phyloP scores from a whole-genome alignment of 2,888 invertebrate species.

The Sphecodes monilicornis region DNA sequence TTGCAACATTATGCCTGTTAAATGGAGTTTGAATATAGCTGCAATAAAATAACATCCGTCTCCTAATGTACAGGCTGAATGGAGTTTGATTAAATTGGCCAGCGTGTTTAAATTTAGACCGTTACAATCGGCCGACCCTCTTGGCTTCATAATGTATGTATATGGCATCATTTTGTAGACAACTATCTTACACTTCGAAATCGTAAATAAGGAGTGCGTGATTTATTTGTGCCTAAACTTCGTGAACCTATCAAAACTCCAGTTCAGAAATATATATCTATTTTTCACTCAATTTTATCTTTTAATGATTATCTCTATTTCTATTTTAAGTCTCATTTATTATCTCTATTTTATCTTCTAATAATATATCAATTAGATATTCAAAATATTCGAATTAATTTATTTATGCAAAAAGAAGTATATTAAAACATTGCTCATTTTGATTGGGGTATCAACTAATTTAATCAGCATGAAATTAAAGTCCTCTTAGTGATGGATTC shows the following conservation, averaged over 20 bases:
- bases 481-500: not conserved
- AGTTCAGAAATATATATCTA: not conserved
- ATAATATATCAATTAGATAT: not conserved
- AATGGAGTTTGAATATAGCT: conserved; percentile 51
- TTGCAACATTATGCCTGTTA: conserved; percentile 23
- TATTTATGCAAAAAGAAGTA: not conserved
- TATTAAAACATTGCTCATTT: not conserved
- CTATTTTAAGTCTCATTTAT: not conserved
- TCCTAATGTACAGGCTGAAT: conserved; percentile 69
- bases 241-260: not conserved
- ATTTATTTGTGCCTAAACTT: conserved; percentile 5
- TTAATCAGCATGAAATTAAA: not conserved
- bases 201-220: conserved; percentile 38
- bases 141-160: conserved; percentile 55
- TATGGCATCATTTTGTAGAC: conserved; percentile 43
- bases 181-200: conserved; percentile 52
- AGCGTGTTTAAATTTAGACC: conserved; percentile 79
- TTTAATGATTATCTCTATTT: not conserved
- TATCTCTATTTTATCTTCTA: not conserved
- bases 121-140: conserved; percentile 69
- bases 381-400: not conserved
- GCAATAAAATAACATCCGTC: conserved; percentile 69
- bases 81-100: conserved; percentile 76
- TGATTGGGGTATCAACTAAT: not conserved
- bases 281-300: not conserved